Base-by-base conservation (phyloP, 2,113 vertebrate genomes). In the Saguinus imperator region DNA sequence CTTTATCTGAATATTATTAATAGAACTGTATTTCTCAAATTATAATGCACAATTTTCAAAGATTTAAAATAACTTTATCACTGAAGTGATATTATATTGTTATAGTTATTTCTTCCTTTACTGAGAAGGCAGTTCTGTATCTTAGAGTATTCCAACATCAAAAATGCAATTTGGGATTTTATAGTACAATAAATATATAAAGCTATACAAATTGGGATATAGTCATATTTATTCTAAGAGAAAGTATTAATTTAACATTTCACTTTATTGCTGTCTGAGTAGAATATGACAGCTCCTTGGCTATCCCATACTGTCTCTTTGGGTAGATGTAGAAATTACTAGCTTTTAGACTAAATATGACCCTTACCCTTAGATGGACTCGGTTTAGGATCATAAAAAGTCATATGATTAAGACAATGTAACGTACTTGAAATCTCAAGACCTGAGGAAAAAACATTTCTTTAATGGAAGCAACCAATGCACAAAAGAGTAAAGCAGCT, bases 61-160 rank as follows among this genome's bases (percentile, higher is more conserved):
- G 32, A 76, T 70, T 77, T 92, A 61, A 81, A 89, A 52, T 92
- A 87, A 81, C 29, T 89, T 86, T 91, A 82, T 70, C 55, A 80
- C 58, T 82, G 52, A 73, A 66, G 21, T 86, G 50, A 35, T 83
- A 29, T 61, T 82, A 35, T 61, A 35, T 52, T 50, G 68, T 83
- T 43, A 32, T 91, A 81, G 72, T 52, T 77, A 57, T 80, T 97
- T 88, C 8, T n/a, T 92, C 18, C 91, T 91, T 93, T 75, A 88
- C 35, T 66, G 29, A 81, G 11, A 4, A 95, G 18, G 21, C 70
- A 93, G 11, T 91, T 80, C n/a, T 57, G 9, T 43, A 57, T 92
- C 50, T 86, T 75, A 57, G 17, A 94, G 11, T 64, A 29, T 76
- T 80, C 87, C 80, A 8, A 64, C 58, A 43, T 94, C 64, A 86